Evolutionary conservation across 2,113 vertebrate species (phyloP).

Genomic region (Pollachius pollachius): DNA sequence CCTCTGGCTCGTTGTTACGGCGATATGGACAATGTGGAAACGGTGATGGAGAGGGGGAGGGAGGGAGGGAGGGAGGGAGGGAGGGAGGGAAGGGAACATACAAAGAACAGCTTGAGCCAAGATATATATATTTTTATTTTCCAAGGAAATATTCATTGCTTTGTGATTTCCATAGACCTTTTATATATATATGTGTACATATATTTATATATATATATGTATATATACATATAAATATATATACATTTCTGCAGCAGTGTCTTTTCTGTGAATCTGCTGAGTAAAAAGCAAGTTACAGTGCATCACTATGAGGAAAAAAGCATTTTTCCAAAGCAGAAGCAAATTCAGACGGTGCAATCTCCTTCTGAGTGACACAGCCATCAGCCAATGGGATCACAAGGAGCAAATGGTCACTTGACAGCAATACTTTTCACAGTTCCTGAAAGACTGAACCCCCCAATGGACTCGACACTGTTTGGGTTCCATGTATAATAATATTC

Average conservation of each 20-base stretch:
- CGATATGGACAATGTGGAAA: neutral
- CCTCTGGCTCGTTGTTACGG: no score
- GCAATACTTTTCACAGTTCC: no score
- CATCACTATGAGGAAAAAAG: constrained; percentile 54
- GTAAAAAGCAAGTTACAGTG: constrained; percentile 37
- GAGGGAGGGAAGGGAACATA: neutral
- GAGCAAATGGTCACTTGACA: no score
- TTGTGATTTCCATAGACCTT: constrained; percentile 37
- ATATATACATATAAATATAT: no score
- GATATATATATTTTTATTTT: neutral
- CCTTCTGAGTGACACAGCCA: no score
- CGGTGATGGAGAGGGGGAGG: neutral
- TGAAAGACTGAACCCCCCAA: no score
- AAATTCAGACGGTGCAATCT: neutral
- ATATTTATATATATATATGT: neutral
- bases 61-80: no score
- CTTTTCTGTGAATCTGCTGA: no score
- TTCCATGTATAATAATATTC: no score
- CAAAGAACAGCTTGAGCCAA: neutral
- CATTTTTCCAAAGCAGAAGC: constrained; percentile 49
- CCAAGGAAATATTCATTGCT: constrained; percentile 21
- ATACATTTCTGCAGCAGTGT: constrained; percentile 44
- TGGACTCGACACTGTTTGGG: no score
- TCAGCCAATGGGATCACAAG: no score
- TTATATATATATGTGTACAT: constrained; percentile 39